Conservation (phyloP, 2,888 invertebrate species). For the Osedax fenrisi region DNA sequence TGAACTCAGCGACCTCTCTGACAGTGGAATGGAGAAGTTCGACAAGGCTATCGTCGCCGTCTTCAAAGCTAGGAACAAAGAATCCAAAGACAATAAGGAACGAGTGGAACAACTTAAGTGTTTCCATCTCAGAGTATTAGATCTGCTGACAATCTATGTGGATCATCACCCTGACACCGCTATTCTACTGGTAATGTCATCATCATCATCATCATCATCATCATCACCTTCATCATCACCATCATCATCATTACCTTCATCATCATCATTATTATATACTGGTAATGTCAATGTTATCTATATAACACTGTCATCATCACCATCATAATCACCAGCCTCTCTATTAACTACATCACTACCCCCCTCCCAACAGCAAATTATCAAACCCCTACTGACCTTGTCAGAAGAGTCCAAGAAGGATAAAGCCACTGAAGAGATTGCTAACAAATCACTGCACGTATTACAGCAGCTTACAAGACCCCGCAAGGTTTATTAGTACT, state of each 20-base stretch:
- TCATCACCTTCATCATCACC: too few relatives aligned
- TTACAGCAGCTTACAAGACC: background rate
- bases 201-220: too few relatives aligned
- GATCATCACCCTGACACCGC: background rate
- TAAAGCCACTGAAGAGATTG: background rate
- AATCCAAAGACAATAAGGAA: conserved; percentile 2
- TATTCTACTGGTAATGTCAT: background rate
- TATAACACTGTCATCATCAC: too few relatives aligned
- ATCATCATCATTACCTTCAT: too few relatives aligned
- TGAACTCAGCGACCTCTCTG: background rate
- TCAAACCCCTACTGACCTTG: background rate
- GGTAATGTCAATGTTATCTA: too few relatives aligned
- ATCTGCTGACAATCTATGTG: background rate
- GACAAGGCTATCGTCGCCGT: conserved; percentile 11
- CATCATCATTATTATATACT: too few relatives aligned
- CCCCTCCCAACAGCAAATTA: too few relatives aligned
- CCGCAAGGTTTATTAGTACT: background rate
- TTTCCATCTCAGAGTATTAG: background rate
- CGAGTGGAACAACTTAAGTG: conserved; percentile 8
- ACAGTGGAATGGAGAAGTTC: conserved; percentile 22
- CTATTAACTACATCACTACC: too few relatives aligned
- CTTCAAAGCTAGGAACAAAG: background rate
- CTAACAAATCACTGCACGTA: background rate
- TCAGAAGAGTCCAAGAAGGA: background rate
- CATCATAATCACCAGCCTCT: too few relatives aligned